These are phyloP conservation scores for Halictus rubicundus DNA, from an alignment of 1,140 invertebrate species.

Conservation along the genomic window DNA sequence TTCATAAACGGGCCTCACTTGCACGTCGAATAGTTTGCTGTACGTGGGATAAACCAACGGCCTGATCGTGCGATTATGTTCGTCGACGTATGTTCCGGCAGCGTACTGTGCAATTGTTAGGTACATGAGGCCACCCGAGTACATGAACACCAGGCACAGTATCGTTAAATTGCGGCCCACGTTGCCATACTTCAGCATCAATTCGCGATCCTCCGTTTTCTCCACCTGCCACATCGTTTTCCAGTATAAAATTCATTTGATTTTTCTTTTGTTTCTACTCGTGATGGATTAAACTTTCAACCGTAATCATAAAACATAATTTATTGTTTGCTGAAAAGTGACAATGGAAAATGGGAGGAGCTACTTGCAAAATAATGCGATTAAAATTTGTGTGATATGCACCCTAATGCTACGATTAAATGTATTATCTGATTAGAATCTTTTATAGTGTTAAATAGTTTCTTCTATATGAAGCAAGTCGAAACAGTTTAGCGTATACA, in stretches of 20 bases:
- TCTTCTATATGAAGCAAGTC: too few species aligned
- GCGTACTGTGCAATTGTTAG: constrained; percentile 28
- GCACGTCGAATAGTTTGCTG: constrained; percentile 23
- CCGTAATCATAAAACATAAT: too few species aligned
- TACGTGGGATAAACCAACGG: constrained; percentile 56
- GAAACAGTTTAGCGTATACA: too few species aligned
- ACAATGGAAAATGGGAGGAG: too few species aligned
- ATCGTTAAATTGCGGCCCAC: constrained; percentile 47
- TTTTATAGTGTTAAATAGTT: too few species aligned
- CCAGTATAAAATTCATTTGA: background rate
- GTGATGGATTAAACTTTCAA: too few species aligned
- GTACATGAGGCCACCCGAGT: constrained; percentile 42
- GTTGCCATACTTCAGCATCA: constrained; percentile 53
- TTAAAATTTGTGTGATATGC: too few species aligned
- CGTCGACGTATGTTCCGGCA: constrained; percentile 5
- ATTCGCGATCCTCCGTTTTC: background rate
- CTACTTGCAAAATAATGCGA: too few species aligned
- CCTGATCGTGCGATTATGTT: constrained; percentile 46
- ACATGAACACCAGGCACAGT: constrained; percentile 51
- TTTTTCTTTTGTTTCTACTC: background rate
- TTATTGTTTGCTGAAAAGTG: too few species aligned
- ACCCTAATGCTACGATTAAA: too few species aligned
- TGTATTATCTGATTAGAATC: too few species aligned
- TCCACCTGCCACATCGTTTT: constrained; percentile 31
- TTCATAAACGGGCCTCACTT: constrained; percentile 50